Evolutionary conservation across 2,113 vertebrate genomes (phyloP), one percentile per base, ranked within the genome.

Genomic region (Epinephelus cyanopodus): DNA sequence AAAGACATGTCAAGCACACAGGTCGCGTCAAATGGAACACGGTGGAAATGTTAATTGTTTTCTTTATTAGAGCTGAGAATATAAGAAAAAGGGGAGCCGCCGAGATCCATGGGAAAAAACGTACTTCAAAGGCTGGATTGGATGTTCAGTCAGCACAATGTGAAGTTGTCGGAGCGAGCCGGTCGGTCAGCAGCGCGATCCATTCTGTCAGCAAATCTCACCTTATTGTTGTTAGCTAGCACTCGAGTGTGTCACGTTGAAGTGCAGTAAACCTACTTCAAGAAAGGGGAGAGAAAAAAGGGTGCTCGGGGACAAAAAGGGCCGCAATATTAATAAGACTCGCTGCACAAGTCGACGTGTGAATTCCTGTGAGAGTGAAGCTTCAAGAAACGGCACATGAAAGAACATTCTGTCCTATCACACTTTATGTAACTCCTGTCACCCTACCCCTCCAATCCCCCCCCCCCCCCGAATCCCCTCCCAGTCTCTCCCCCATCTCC

Each of bases 131-230:
- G 90, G 77, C 85, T 29, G 63, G n/a, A 39, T 48, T 2, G 77
- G 65, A 25, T 87, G 83, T 92, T 87, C 85, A 80, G 83, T 94
- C 92, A 94, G 93, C 92, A 89, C 14, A 67, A 61, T 50, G 82
- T 33, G 77, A 65, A 87, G 89, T 78, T 77, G 83, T 74, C 27
- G 13, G 57, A 65, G 79, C n/a, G 17, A 79, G 77, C 84, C 19
- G 81, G 71, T 89, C 70, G 77, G 87, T 86, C 90, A 87, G 84
- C 78, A 65, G n/a, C 66, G 15, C 21, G 3, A 82, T 90, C 74
- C 66, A 7, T 89, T 87, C 89, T 83, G 92, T 93, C 92, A 93
- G 91, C 90, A 89, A 63, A 92, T 90, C 87, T 82, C 85, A 84
- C 69, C 81, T 83, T 68, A 87, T 90, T 88, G 87, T 92, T 86